Base-by-base conservation (phyloP, 2,113 vertebrate species). In the Podarcis raffonei region DNA sequence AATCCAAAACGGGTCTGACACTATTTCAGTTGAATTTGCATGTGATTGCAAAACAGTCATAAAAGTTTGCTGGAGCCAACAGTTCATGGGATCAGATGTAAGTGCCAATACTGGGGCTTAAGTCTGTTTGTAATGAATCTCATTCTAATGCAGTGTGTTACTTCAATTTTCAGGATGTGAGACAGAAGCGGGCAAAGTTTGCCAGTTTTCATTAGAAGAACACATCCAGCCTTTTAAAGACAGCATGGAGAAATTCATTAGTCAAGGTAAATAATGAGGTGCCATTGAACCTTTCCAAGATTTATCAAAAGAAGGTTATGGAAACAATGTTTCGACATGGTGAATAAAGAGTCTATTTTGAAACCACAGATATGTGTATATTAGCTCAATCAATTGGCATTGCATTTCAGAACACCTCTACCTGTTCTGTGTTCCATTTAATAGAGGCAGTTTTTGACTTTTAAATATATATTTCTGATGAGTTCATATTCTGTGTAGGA, bases 201-300 rank as follows among this genome's bases (percentile, higher is more conserved):
- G 98, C 94, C 97, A 97, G 80, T 96, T 98, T 79, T 98, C 98
- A 25, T 96, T 98, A 35, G 97, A 98, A 82, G 98, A 99, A n/a
- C 97, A 99, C 93, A 96, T 99, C 85, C 98, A 99, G 90, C 99
- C 99, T 90, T 99, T 99, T 95, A 99, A 99, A 97, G 97, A 97
- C 89, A 98, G 97, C 93, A 99, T 99, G 98, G 98, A 98, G 16
- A 96, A 96, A 35, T 99, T 99, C 94, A 97, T 99, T 65, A 93
- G 93, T 95, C 96, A 98, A 98, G 98, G 99, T 99, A 97, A 97
- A 93, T 90, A 90, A 92, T 87, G 89, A 90, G 91, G 93, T 39
- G 8, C 93, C 86, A 80, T 92, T 90, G 93, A 92, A 87, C 88
- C 78, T 92, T 93, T 95, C 86, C 89, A 87, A 87, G 84, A 84